Base-by-base conservation (phyloP, 2,888 invertebrate genomes). In the Lissonota sp. region DNA sequence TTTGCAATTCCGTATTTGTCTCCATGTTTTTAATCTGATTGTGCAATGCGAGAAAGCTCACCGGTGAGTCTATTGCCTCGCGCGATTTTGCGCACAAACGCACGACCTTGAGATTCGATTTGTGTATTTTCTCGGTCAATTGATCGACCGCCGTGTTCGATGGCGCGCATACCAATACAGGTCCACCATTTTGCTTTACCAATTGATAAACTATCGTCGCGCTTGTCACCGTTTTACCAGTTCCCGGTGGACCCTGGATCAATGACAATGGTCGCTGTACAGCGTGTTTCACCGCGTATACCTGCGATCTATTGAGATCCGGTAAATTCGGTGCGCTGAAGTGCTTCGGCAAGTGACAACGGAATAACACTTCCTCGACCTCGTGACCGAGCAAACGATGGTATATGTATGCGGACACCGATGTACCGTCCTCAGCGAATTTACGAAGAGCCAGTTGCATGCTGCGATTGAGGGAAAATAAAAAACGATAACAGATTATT, bases 101-200 rank as follows among this genome's bases (percentile, higher is more conserved):
- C 2, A 99, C 98, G 4, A 94, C 94, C 93, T 99, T 99, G 53
- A 99, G 94, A 63, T 99, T 99, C 5, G 99, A 99, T 85, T 96
- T 95, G 92, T 99, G 99, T 73, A 99, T 99, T 93, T 99, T 99
- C 92, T 99, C 99, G 0, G 99, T 99, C 14, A 99, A 94, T 90
- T 99, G 99, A 93, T 99, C 99, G 0, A 99, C 99, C 37, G 99
- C 99, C 0, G 99, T 99, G 93, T 99, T 99, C 80, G 98, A 99
- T 0, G 99, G 99, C 0, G 99, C 99, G 51, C 99, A 99, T 0
- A 99, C 99, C 1, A 99, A 94, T 0, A 99, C 99, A 0, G 98
- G 98, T 0, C 98, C 98, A 4, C 98, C 97, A 86, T 96, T 98
- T 90, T 99, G 98, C 88, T 98, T 97, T 0, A 98, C 98, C 76